Base-by-base conservation (phyloP, 2,797 vertebrate genomes). In the Meriones psammophilus region DNA sequence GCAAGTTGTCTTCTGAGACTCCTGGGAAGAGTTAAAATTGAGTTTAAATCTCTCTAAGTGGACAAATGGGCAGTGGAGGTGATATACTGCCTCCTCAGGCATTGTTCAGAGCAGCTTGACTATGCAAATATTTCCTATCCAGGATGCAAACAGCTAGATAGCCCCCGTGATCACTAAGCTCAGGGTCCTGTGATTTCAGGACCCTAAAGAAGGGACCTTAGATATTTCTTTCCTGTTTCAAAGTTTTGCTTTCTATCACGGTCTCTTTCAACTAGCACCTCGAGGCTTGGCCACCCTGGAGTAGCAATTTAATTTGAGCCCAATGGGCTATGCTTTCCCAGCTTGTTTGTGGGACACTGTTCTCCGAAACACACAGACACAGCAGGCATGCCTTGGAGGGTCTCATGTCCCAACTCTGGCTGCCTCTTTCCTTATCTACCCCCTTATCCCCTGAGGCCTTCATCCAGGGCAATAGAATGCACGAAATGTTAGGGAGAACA, bases 381-480 rank as follows among this genome's bases (percentile, higher is more conserved):
- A 26, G 76, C 54, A n/a, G 42, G 22, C 9, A 4, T 17, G 5
- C 26, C 86, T 58, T 62, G 28, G 15, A 36, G 33, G 62, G 3
- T 50, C n/a, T 4, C 24, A 50, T 22, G 17, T 0, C 24, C 54
- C 8, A 6, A 8, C 7, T 90, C 2, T 39, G 9, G 15, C 8
- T n/a, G 24, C 18, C 12, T 54, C 56, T 33, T 42, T n/a, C 12
- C 1, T 22, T 36, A 26, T 33, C n/a, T 20, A 6, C 7, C 28
- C 1, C 30, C 12, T 8, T 13, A 0, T 24, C 2, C 15, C 20
- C 42, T 26, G 8, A 0, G 0, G 4, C 36, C 42, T 36, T 58
- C 69, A 58, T 58, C 28, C 46, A 24, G n/a, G 42, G 22, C 8
- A 36, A 39, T 20, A 24, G 42, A 69, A 66, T 50, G 42, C 6